Conservation (phyloP, 1,140 invertebrate genomes). For the Drosophila sproati region DNA sequence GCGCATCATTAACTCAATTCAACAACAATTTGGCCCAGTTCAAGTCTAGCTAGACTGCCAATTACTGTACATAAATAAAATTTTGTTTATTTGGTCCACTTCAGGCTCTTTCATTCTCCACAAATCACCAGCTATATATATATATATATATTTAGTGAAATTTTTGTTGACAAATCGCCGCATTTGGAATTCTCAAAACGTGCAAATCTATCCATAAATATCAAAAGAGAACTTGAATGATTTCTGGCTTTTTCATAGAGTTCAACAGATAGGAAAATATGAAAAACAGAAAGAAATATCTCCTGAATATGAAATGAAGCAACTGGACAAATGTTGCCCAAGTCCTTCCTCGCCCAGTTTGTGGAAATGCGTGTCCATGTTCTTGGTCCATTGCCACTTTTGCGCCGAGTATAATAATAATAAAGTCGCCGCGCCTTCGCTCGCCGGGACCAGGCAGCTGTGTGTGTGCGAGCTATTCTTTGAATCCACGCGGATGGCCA, state of each 20-base stretch:
- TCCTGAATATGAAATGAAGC: conserved; percentile 81
- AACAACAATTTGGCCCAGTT: too few relatives aligned
- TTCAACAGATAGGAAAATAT: conserved; percentile 57
- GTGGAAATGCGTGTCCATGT: conserved; percentile 17
- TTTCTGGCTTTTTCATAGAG: conserved; percentile 55
- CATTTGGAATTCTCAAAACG: background rate
- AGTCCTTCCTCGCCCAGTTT: conserved; percentile 11
- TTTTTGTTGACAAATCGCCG: background rate
- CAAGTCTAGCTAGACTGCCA: too few relatives aligned
- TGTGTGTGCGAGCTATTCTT: conserved; percentile 8
- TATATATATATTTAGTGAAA: background rate
- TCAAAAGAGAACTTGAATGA: conserved; percentile 55
- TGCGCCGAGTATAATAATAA: conserved; percentile 76
- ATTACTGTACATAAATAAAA: too few relatives aligned
- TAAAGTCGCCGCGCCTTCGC: conserved; percentile 70
- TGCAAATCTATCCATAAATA: conserved; percentile 36
- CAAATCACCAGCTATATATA: too few relatives aligned
- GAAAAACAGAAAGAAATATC: conserved; percentile 73
- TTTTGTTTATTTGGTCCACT: too few relatives aligned
- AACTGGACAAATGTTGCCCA: conserved; percentile 71
- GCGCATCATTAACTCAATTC: too few relatives aligned
- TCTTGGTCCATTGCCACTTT: conserved; percentile 61
- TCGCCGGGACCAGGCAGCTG: conserved; percentile 41
- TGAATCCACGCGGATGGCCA: conserved; percentile 16
- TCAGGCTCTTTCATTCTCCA: too few relatives aligned